Base-by-base conservation (phyloP, 1,140 invertebrate species). In the Sycophaga agraensis region DNA sequence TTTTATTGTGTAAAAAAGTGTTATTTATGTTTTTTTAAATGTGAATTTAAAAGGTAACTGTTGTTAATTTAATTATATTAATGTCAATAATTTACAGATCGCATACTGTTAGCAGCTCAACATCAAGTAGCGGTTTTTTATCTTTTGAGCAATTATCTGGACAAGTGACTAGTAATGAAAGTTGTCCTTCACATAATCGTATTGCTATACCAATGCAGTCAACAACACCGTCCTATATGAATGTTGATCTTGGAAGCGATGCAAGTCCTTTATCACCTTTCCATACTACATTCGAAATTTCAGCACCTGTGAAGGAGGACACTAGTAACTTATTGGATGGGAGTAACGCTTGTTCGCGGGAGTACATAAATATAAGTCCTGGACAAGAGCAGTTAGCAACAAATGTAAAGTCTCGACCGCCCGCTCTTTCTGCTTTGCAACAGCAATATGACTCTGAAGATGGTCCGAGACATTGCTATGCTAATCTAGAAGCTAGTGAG, bases 361-460 rank as follows among this genome's bases (percentile, higher is more conserved):
- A 86, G 5, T 90, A 90, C 70, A 86, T 90, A 78, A 91, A 90
- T 70, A 76, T 90, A 53, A 82, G 76, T 66, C 83, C 85, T 11
- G 76, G 75, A 8, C 70, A 75, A 43, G 77, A 81, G 45, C 66
- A 69, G 26, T 9, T 49, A 16, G 4, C 19, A 31, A 8, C 37
- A 4, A 14, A 11, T 6, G 12, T 34, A 1, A 70, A 69, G 46
- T 12, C 51, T 43, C 65, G 69, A 45, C 68, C 72, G 12, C 67
- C 74, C 11, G 68, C 73, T 37, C 65, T 74, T 42, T 65, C 71
- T 14, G 65, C 65, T 26, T 49, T 67, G 39, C 62, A 66, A 12
- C 55, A 66, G 22, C 68, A 67, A 37, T 39, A 59, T 37, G 72
- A 76, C 6, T 54, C 51, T 66, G 75, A 81, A 46, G 82, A 84